Conservation (phyloP, 2,888 invertebrate species). For the Aleiodes alternator region DNA sequence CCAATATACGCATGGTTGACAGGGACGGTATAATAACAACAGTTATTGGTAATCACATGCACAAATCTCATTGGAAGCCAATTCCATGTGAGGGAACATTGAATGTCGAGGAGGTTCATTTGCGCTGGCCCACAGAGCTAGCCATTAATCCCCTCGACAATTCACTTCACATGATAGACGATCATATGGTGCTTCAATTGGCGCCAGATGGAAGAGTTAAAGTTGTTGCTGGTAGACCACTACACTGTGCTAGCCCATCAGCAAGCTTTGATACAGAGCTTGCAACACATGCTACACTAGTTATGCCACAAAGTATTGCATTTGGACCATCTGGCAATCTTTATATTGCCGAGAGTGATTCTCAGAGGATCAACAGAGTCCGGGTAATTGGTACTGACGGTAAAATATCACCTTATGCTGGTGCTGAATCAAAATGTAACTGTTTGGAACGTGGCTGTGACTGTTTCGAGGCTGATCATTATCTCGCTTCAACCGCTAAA, state of each 20-base stretch:
- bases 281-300: constrained; percentile 92
- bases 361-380: constrained; percentile 94
- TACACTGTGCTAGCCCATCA: constrained; percentile 92
- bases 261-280: constrained; percentile 89
- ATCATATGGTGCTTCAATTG: constrained; percentile 95
- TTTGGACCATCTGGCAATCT: constrained; percentile 95
- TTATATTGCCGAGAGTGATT: constrained; percentile 96
- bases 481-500: constrained; percentile 93
- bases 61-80: constrained; percentile 94
- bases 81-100: constrained; percentile 94
- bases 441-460: constrained; percentile 94
- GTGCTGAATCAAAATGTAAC: constrained; percentile 95
- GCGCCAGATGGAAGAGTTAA: constrained; percentile 94
- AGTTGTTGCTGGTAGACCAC: constrained; percentile 93
- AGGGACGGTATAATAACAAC: constrained; percentile 94
- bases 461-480: constrained; percentile 94
- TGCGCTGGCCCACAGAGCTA: constrained; percentile 97
- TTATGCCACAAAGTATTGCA: constrained; percentile 95
- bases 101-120: constrained; percentile 93
- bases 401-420: constrained; percentile 94
- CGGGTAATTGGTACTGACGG: constrained; percentile 95
- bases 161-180: constrained; percentile 96
- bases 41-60: constrained; percentile 94
- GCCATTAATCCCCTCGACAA: constrained; percentile 96
- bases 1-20: constrained; percentile 95